Base-by-base conservation (phyloP, 2,888 invertebrate species). In the Microdon myrmicae region DNA sequence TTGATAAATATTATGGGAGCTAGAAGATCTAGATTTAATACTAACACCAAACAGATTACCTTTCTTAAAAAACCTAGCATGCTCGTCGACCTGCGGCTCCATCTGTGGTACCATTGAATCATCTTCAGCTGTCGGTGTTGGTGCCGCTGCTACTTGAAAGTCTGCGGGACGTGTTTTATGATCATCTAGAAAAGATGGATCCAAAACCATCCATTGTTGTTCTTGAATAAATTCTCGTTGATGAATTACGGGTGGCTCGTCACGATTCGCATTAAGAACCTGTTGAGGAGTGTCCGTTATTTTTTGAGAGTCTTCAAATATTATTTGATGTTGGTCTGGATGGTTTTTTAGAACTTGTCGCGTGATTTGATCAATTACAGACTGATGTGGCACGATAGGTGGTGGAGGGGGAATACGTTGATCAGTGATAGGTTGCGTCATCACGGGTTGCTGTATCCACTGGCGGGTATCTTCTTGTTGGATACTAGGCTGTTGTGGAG, bases 21-120 rank as follows among this genome's bases (percentile, higher is more conserved):
- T 41, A 54, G 47, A 23, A 23, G 48, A 54, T 43, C 68, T 66
- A 25, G 38, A 23, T 41, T 68, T 67, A 47, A 53, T 41, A 45
- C 51, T 70, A 35, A 76, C 72, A 16, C 74, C 76, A 71, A 69
- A 75, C 43, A 76, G 72, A 70, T 77, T 77, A 76, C 77, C 77
- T 75, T 75, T 76, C 10, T 58, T 64, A 16, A 58, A 58, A 25
- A 37, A 37, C 1, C 61, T 34, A 7, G 45, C 51, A 9, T 58
- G 25, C 7, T 58, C 64, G 9, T 64, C 64, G 5, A 12, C 28
- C 29, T 64, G 64, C 16, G 64, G 64, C 10, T 38, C 64, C 58
- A 64, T 58, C 19, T 64, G 58, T 1, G 64, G 41, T 1, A 64
- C 64, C 4, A 64, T 47, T 31, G 64, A 56, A 1, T 43, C 45